Percentiles rank a stretch among this genome's conserved stretches.
Evolutionary conservation across 2,113 vertebrate species (phyloP).

Genomic region (Calcarius ornatus): DNA sequence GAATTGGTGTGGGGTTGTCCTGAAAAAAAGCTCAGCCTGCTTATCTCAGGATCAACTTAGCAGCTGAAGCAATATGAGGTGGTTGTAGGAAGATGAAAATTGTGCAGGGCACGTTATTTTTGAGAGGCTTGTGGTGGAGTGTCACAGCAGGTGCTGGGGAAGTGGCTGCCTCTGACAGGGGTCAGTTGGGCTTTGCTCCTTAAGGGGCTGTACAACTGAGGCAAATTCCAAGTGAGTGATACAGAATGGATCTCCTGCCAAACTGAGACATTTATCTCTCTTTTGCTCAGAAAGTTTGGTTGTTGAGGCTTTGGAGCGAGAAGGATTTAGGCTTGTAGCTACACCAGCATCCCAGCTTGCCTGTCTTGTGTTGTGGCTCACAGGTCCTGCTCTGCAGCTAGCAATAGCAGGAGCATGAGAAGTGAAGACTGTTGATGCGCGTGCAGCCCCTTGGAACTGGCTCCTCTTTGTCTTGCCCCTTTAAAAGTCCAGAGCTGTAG

Average conservation of each 20-base stretch:
- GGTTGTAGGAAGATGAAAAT: constrained; percentile 12
- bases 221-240: not conserved
- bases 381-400: not conserved
- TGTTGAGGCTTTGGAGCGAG: not conserved
- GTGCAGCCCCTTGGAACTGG: not conserved
- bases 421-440: not conserved
- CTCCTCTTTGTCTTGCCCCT: not conserved
- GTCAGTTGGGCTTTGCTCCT: not conserved
- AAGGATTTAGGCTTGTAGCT: not conserved
- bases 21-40: not conserved
- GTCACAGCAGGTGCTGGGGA: not conserved
- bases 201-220: not conserved
- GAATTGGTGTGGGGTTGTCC: not conserved
- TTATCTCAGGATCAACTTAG: not conserved
- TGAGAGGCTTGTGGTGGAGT: not conserved
- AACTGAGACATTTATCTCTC: not conserved
- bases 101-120: constrained; percentile 26
- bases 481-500: not conserved
- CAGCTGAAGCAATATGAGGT: not conserved
- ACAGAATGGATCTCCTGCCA: not conserved
- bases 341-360: not conserved
- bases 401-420: not conserved
- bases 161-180: not conserved
- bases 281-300: not conserved
- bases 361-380: not conserved